Evolutionary conservation across 1,140 invertebrate genomes (phyloP), one percentile per base, ranked within the genome.

Genomic region (Zeugodacus cucurbitae): DNA sequence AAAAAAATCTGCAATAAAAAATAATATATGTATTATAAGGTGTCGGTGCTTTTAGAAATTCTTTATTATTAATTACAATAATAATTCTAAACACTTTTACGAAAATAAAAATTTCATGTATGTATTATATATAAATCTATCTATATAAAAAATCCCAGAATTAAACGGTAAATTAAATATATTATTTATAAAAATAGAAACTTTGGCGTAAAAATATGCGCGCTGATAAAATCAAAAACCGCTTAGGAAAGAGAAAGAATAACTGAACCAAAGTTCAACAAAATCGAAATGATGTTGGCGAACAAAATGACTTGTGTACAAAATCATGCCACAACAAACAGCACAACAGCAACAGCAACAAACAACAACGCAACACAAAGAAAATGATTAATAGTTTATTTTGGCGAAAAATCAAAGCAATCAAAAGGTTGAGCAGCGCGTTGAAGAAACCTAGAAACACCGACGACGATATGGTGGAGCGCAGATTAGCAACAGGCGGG

Each of bases 371-470:
- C 48, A 4, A 29, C 10, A 67, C 62, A 67, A 74, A 37, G 67
- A 41, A 74, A 74, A 74, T 74, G 67, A 74, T 74, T 74, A 74
- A 74, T 74, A 41, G 17, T 74, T 74, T 22, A 22, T 41, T 34
- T 62, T 62, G 22, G 58, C 22, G 22, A 62, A 62, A 62, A 62
- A 62, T 26, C 58, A 59, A 67, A 67, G 62, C 11, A 67, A 67
- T 67, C 29, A 67, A 74, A 74, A 41, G 11, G 14, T 22, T 74
- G 32, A 17, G 67, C 34, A 10, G 32, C 32, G 14, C 48, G 32
- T 14, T 17, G 34, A 74, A 41, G 64, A 74, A 41, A 41, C 32
- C 1, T 34, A 34, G 67, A 74, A 41, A 74, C 20, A 6, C 17
- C 67, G 22, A 34, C 67, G 22, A 34, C 17, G 32, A 74, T 32